phyloP scores from a whole-genome alignment of 2,113 vertebrate genomes.

The Bombycilla garrulus region DNA sequence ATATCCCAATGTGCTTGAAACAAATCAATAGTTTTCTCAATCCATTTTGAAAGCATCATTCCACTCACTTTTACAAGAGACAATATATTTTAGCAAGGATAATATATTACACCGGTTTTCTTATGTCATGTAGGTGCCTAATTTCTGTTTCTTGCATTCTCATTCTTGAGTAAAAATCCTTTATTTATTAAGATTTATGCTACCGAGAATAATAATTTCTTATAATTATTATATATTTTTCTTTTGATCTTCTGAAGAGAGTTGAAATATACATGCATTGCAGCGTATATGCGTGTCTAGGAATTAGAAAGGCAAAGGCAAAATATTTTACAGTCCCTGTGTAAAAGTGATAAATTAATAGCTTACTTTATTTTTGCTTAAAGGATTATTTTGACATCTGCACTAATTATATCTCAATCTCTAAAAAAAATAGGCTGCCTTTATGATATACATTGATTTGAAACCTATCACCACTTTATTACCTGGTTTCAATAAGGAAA shows the following conservation, averaged over 20 bases:
- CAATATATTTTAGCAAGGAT: neutral
- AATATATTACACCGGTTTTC: neutral
- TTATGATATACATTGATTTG: neutral
- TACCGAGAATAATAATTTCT: neutral
- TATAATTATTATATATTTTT: neutral
- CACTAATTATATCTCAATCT: neutral
- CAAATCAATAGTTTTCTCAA: neutral
- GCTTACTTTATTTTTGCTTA: neutral
- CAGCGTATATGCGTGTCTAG: neutral
- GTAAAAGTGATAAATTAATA: neutral
- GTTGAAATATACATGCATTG: neutral
- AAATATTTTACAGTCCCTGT: neutral
- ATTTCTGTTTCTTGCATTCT: neutral
- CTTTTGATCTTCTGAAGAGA: neutral
- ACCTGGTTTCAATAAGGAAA: neutral
- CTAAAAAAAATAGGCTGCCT: neutral
- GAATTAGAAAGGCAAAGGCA: neutral
- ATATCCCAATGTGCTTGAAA: neutral
- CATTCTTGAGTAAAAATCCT: neutral
- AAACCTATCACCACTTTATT: neutral
- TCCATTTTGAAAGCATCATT: neutral
- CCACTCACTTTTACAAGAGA: neutral
- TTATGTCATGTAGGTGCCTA: neutral
- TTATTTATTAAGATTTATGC: neutral
- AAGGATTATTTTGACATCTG: neutral